phyloP scores from a whole-genome alignment of 1,140 invertebrate genomes.

The Heliconius himera region DNA sequence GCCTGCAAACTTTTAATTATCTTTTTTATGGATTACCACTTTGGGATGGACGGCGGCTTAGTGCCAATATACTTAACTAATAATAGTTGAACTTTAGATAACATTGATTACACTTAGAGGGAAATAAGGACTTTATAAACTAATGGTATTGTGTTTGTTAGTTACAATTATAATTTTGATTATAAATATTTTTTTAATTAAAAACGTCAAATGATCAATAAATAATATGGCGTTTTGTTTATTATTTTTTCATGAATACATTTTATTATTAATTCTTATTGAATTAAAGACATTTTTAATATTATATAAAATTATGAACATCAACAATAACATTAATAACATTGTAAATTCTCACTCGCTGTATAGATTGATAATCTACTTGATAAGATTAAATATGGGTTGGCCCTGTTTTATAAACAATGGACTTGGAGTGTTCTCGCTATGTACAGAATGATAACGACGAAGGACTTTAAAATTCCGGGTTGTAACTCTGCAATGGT shows the following conservation, averaged over 20 bases:
- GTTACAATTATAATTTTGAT: not conserved
- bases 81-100: not conserved
- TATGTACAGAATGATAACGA: conserved; percentile 46
- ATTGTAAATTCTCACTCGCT: conserved; percentile 25
- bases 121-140: not conserved
- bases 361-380: conserved; percentile 44
- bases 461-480: conserved; percentile 49
- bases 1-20: conserved; percentile 64
- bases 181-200: not conserved
- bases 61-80: not conserved
- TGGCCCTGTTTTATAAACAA: conserved; percentile 47
- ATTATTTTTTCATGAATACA: too few relatives aligned
- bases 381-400: conserved; percentile 50
- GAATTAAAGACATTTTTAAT: not conserved
- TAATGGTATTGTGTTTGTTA: not conserved
- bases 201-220: not conserved
- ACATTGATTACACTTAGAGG: not conserved
- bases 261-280: not conserved
- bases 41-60: not conserved
- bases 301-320: not conserved
- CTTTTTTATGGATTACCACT: conserved; percentile 33
- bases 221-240: not conserved
- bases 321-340: not conserved
- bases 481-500: conserved; percentile 33
- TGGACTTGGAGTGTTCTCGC: conserved; percentile 44